phyloP scores from a whole-genome alignment of 1,140 invertebrate genomes.

The Homarus americanus region DNA sequence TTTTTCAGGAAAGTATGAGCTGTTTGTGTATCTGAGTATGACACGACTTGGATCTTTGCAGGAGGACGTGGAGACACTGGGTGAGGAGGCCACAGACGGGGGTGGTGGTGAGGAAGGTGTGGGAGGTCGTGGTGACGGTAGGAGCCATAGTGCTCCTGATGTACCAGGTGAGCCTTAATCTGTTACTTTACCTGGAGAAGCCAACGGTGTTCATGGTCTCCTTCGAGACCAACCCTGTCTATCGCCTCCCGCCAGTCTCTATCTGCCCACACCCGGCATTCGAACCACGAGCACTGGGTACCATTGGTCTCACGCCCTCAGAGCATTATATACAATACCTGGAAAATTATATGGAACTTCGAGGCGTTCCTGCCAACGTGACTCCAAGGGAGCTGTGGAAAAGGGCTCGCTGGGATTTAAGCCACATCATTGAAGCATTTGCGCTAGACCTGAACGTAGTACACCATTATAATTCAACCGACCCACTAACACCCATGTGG shows the following conservation, averaged over 20 bases:
- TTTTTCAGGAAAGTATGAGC: background rate
- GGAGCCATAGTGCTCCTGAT: constrained; percentile 15
- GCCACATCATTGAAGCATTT: background rate
- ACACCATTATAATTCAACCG: background rate
- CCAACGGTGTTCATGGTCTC: constrained; percentile 37
- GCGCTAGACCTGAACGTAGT: background rate
- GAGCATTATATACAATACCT: background rate
- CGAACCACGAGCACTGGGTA: constrained; percentile 12
- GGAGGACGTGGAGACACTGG: background rate
- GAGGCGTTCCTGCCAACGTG: background rate
- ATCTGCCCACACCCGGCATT: constrained; percentile 34
- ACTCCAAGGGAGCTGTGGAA: constrained; percentile 7
- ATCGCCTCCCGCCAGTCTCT: constrained; percentile 39
- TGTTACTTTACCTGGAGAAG: constrained; percentile 11
- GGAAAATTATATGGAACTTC: background rate
- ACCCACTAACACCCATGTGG: background rate
- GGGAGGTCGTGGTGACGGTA: constrained; percentile 1
- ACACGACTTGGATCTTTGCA: no score
- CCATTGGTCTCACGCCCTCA: constrained; percentile 40
- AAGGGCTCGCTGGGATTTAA: constrained; percentile 22
- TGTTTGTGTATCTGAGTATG: no score
- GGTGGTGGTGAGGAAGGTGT: background rate
- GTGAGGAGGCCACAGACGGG: no score
- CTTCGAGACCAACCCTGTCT: constrained; percentile 5
- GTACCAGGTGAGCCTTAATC: constrained; percentile 39